These are phyloP conservation scores for Neomicropteryx cornuta DNA, from an alignment of 1,140 invertebrate genomes.

Conservation along the genomic window DNA sequence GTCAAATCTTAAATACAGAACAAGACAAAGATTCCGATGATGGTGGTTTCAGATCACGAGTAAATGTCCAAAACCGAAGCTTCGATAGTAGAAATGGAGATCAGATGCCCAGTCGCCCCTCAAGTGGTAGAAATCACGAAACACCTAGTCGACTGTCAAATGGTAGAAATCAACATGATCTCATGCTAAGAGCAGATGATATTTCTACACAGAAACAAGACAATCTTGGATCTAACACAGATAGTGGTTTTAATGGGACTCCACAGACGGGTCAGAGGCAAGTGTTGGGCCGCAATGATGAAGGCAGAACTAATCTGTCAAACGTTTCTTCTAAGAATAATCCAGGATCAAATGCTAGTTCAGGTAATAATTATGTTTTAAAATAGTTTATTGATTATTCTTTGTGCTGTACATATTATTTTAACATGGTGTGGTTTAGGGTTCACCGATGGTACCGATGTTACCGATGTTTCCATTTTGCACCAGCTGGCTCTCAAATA, in stretches of 20 bases:
- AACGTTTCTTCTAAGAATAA: constrained; percentile 30
- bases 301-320: constrained; percentile 6
- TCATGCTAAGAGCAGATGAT: too few relatives aligned
- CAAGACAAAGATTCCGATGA: constrained; percentile 45
- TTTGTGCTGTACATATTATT: constrained; percentile 2
- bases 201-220: too few relatives aligned
- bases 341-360: constrained; percentile 37
- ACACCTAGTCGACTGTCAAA: too few relatives aligned
- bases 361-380: constrained; percentile 11
- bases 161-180: too few relatives aligned
- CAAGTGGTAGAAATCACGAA: too few relatives aligned
- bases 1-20: constrained; percentile 27
- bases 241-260: constrained; percentile 13
- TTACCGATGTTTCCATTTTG: too few relatives aligned
- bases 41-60: constrained; percentile 39
- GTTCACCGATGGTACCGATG: too few relatives aligned
- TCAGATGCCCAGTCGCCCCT: too few relatives aligned
- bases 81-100: constrained; percentile 28
- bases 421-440: too few relatives aligned
- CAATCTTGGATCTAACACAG: too few relatives aligned
- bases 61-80: constrained; percentile 31
- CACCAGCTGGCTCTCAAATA: too few relatives aligned
- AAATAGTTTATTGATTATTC: not conserved
- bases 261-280: constrained; percentile 11
- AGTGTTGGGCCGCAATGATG: constrained; percentile 10